Conservation (phyloP, 2,113 vertebrate species). For the Cyprinodon variegatus region DNA sequence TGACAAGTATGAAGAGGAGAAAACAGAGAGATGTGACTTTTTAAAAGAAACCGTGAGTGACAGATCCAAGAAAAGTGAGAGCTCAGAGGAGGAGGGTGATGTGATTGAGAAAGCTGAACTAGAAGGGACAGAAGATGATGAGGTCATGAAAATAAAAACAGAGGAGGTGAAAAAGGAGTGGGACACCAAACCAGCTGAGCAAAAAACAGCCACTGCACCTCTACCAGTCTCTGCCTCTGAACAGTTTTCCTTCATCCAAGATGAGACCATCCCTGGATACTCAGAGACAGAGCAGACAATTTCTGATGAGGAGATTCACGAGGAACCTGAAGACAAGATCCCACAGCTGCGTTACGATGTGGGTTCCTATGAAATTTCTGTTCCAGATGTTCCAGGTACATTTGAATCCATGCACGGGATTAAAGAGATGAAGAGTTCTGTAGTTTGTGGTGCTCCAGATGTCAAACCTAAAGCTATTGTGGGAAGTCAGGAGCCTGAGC, state of each 20-base stretch:
- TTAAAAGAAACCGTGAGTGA: conserved; percentile 60
- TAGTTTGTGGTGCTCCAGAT: conserved; percentile 66
- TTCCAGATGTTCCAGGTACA: conserved; percentile 84
- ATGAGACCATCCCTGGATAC: conserved; percentile 96
- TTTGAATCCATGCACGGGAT: conserved; percentile 87
- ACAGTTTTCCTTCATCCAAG: conserved; percentile 93
- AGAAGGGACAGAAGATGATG: conserved; percentile 88
- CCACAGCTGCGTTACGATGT: conserved; percentile 87
- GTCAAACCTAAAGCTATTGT: conserved; percentile 81
- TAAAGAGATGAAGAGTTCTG: conserved; percentile 77
- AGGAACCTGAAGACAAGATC: conserved; percentile 90
- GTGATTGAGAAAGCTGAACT: conserved; percentile 94
- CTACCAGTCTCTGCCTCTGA: conserved; percentile 77
- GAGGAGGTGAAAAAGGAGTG: conserved; percentile 75
- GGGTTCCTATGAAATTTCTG: conserved; percentile 85
- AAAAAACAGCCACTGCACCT: conserved; percentile 45
- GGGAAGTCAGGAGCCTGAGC: conserved; percentile 81
- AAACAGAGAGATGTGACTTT: conserved; percentile 71
- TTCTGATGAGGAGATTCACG: conserved; percentile 96
- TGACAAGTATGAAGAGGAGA: conserved; percentile 78
- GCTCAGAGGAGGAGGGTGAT: conserved; percentile 83
- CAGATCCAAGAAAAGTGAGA: conserved; percentile 81
- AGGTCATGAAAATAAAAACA: conserved; percentile 69
- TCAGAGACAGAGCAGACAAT: conserved; percentile 98
- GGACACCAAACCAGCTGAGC: conserved; percentile 59